Evolutionary conservation across 2,888 invertebrate genomes (phyloP).

Genomic region (Parnassius orleans): DNA sequence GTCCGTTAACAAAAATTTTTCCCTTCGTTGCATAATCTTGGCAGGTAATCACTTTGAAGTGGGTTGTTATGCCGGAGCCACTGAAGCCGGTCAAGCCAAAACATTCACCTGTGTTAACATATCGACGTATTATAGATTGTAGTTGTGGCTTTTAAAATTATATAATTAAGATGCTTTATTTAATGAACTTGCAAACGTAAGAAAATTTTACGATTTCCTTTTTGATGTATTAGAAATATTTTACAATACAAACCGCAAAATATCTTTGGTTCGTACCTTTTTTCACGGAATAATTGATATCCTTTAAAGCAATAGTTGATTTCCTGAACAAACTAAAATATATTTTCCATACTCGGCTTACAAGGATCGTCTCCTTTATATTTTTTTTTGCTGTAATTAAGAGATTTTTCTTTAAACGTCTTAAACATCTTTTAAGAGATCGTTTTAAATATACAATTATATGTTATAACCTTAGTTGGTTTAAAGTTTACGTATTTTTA

Average conservation of each 20-base stretch:
- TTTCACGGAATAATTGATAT: slow-evolving; percentile 27
- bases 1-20: slow-evolving; percentile 58
- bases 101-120: slow-evolving; percentile 81
- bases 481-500: too few relatives aligned
- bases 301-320: slow-evolving; percentile 24
- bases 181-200: too few relatives aligned
- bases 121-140: not conserved
- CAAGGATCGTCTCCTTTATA: slow-evolving; percentile 24
- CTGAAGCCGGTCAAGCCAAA: slow-evolving; percentile 91
- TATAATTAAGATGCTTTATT: too few relatives aligned
- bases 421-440: too few relatives aligned
- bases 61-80: slow-evolving; percentile 92
- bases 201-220: too few relatives aligned
- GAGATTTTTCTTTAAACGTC: not conserved
- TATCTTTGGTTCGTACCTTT: slow-evolving; percentile 17
- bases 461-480: too few relatives aligned
- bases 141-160: not conserved
- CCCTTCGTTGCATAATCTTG: slow-evolving; percentile 78
- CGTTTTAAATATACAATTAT: too few relatives aligned
- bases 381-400: slow-evolving; percentile 11
- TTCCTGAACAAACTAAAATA: slow-evolving; percentile 19
- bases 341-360: slow-evolving; percentile 23
- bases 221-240: too few relatives aligned
- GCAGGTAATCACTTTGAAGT: slow-evolving; percentile 90
- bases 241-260: not conserved